Base-by-base conservation (phyloP, 2,797 vertebrate species). In the Petrocephalus schoutedeni region DNA sequence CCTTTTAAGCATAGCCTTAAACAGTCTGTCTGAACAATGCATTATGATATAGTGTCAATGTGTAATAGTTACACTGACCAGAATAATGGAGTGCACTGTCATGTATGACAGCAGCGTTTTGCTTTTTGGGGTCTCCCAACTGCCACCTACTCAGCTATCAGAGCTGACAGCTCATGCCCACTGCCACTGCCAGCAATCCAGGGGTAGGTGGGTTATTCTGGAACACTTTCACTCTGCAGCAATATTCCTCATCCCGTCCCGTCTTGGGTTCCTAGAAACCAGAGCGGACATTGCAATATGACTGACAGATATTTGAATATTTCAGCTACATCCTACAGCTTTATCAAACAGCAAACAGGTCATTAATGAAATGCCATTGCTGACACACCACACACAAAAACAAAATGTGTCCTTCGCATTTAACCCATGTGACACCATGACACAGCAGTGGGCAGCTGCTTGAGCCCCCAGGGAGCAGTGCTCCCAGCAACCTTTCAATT, bases 121-220 rank as follows among this genome's bases (percentile, higher is more conserved):
- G 8, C 77, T 82, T 19, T 51, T 9, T 51, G 19, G 19, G 45
- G 9, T 59, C 12, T 86, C 49, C 74, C 28, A 12, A 7, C 4
- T 23, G 21, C 23, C 23, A 9, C 4, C 10, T 3, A 74, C 21
- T 93, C 98, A 97, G 28, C 9, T 12, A 1, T 12, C 0, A 99
- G 93, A 0, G 97, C 97, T 0, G 98, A 98, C 10, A 99, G 96
- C 85, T 99, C 98, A 0, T 99, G 98, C 87, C 98, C 61, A 67
- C 61, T 67, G 23, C 61, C 61, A 67, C 7, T 51, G 21, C 61
- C 61, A 99, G 91, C 0, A 97, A 93, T 0, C 98, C 98, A 0
- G 98, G 98, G 95, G 98, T 97, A 0, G 98, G 98, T 0, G 97
- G 98, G 88, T 98, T 99, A 94, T 99, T 99, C 86, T 99, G 96